Percentiles rank a stretch among this genome's conserved stretches.
Conservation (phyloP, 2,113 vertebrate genomes). For the Salvelinus sp. region DNA sequence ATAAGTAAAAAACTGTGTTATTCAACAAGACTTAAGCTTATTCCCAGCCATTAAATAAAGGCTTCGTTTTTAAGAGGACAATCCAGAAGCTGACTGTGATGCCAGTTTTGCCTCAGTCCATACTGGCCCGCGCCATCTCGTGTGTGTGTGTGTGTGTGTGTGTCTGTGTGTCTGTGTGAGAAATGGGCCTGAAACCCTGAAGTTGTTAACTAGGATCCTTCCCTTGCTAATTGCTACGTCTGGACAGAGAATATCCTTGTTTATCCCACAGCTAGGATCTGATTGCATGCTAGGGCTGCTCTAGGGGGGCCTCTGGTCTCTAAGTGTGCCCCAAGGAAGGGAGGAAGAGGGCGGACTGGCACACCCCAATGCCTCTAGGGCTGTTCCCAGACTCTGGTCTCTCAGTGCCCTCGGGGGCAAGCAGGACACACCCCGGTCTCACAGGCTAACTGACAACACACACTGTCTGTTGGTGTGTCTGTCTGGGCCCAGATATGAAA, state of each 20-base stretch:
- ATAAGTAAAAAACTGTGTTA: too few relatives aligned
- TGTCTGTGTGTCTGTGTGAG: not conserved
- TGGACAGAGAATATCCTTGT: slow-evolving; percentile 53
- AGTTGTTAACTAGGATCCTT: slow-evolving; percentile 56
- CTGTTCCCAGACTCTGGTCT: too few relatives aligned
- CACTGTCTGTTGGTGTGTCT: slow-evolving; percentile 1
- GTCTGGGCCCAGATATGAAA: too few relatives aligned
- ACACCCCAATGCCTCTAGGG: slow-evolving; percentile 20
- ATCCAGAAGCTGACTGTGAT: not conserved
- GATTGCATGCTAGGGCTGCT: slow-evolving; percentile 65
- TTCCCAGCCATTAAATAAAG: too few relatives aligned
- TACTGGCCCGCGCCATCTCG: not conserved
- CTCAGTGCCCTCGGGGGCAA: too few relatives aligned
- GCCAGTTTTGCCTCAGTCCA: not conserved
- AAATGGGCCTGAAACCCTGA: slow-evolving; percentile 24
- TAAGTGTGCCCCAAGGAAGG: slow-evolving; percentile 20
- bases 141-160: too few relatives aligned
- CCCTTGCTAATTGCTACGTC: slow-evolving; percentile 64
- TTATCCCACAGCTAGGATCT: slow-evolving; percentile 51
- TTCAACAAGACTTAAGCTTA: too few relatives aligned
- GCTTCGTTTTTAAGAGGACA: not conserved
- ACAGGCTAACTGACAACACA: slow-evolving; percentile 41
- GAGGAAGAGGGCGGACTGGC: slow-evolving; percentile 16
- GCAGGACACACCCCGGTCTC: slow-evolving; percentile 1
- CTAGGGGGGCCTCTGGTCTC: slow-evolving; percentile 42